A percentile compares a stretch with the other conserved stretches of the same genome.
Conservation (phyloP, 2,797 vertebrate species). For the Enteromius unitaeniatus region DNA sequence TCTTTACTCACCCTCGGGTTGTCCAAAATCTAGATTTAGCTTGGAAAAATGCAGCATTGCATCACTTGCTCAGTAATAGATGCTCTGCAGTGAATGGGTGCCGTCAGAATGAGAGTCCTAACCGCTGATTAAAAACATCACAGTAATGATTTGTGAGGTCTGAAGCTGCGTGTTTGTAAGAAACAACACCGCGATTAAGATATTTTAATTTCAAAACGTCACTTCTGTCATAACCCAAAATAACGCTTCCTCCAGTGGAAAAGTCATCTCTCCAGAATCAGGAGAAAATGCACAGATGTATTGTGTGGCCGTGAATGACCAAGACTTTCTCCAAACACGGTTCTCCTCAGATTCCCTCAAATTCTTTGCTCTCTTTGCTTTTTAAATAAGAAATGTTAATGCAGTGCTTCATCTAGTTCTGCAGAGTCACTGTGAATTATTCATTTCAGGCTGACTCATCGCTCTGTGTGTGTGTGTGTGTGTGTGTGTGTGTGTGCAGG, state of each 20-base stretch:
- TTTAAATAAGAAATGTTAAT: slow-evolving; percentile 60
- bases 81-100: background rate
- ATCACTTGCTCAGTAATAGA: background rate
- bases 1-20: background rate
- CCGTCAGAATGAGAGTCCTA: background rate
- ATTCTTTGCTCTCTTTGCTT: background rate
- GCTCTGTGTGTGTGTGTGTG: slow-evolving; percentile 35
- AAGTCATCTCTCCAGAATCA: too few relatives aligned
- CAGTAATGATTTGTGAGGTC: background rate
- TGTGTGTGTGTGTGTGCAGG: slow-evolving; percentile 73
- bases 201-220: background rate
- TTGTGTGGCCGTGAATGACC: too few relatives aligned
- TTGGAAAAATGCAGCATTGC: background rate
- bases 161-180: background rate
- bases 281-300: background rate
- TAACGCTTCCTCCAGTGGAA: too few relatives aligned
- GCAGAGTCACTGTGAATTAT: slow-evolving; percentile 71
- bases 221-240: too few relatives aligned
- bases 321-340: background rate
- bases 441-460: slow-evolving; percentile 69
- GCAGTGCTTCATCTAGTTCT: slow-evolving; percentile 57
- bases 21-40: background rate
- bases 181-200: background rate
- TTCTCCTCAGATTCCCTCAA: slow-evolving; percentile 55
- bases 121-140: background rate